Evolutionary conservation across 2,888 invertebrate species (phyloP), one percentile per base, ranked within the genome.

Genomic region (Ellobium chinense): DNA sequence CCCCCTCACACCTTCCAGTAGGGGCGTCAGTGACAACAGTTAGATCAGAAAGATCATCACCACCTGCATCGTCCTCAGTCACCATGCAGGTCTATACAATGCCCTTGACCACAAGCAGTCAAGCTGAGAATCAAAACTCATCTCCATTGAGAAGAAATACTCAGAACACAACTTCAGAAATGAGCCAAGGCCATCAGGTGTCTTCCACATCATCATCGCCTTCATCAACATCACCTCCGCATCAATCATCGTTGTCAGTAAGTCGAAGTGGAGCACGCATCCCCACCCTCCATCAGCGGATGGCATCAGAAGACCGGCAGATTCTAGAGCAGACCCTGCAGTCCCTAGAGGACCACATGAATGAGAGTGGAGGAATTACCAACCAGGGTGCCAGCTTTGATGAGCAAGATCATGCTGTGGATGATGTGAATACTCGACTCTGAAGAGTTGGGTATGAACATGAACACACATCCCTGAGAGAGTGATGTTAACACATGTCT

Each of bases 281-380:
- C 34, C 78, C 63, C 14, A 72, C 65, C 29, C 36, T 65, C 18
- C 78, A 78, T 21, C 78, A 78, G 36, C 29, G 78, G 1, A 78
- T 78, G 78, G 78, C 69, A 21, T 78, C 78, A 14, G 78, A 70
- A 54, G 78, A 78, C 27, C 54, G 78, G 12, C 54, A 29, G 24
- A 65, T 72, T 60, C 21, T 78, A n/a, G 78, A 78, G 65, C 63
- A 73, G 21, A 70, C 78, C 7, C 29, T 78, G 31, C 78, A 65
- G 37, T 78, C 78, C 2, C 37, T 78, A 24, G 78, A 78, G 54
- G 72, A 78, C 5, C 78, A 78, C 31, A 63, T 78, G 39, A 72
- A 72, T 56, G 78, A 72, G 24, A 70, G 54, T 36, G 65, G 46
- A 9, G 78, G 78, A 24, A 65, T 78, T 29, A 65, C 24, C 18